Evolutionary conservation across 2,113 vertebrate species (phyloP), one percentile per base, ranked within the genome.

Genomic region (Probosciger aterrimus): DNA sequence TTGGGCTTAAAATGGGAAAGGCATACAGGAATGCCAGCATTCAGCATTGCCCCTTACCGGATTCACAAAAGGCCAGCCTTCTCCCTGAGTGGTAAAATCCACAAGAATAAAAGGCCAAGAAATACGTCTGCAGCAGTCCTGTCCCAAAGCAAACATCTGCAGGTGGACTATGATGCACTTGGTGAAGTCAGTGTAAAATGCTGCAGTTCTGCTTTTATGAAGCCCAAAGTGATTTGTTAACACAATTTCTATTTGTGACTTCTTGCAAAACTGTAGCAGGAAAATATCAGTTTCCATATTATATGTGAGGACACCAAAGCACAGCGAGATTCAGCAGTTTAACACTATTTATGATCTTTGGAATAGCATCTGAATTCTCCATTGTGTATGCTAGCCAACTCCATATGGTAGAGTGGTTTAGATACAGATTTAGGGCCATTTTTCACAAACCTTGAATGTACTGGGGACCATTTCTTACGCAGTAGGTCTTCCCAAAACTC

Each of bases 291-390:
- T 64, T 86, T 75, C n/a, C 28, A 1, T 53, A n/a, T 20, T 37
- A 18, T 9, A 28, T 9, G 10, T 30, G 53, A 93, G 49, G 23
- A 73, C 11, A 68, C 10, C 7, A 15, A 89, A 68, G 59, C 10
- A 76, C 44, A 73, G 44, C 0, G 0, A 84, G 39, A 71, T 68
- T 85, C 49, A 60, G 24, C 0, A 0, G 35, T 35, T 81, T 65
- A 25, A 30, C 30, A 53, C 47, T 46, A 70, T 47, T 92, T 78
- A 64, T 1, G 1, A 30, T 30, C 31, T 78, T 81, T 55, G 76
- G 63, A 95, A n/a, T 27, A 90, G 41, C 41, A 83, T 4, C 17
- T 33, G 35, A 73, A 28, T 77, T 68, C 11, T 33, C 17, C 10
- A 30, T 53, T 2, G 6, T 15, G 49, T 55, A 39, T 13, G 13